These are phyloP conservation scores for Odontophorus gujanensis DNA, from an alignment of 2,113 vertebrate genomes.

Conservation along the genomic window DNA sequence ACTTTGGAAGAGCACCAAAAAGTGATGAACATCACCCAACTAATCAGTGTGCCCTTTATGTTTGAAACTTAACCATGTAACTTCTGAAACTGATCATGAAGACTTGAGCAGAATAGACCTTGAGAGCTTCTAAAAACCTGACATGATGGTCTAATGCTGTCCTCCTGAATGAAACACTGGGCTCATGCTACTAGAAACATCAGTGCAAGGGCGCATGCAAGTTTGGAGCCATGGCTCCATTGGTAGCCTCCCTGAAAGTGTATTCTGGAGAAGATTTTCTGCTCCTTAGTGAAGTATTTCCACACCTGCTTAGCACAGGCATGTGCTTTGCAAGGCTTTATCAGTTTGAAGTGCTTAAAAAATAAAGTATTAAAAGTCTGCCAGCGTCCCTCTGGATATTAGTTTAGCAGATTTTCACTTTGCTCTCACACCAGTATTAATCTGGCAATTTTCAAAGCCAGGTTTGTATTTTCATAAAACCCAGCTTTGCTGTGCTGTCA, in stretches of 20 bases:
- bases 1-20: not conserved
- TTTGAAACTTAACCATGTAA: not conserved
- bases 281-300: not conserved
- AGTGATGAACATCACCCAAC: too few relatives aligned
- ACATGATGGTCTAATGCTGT: accelerated
- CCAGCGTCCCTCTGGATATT: not conserved
- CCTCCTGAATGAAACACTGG: not conserved
- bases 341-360: not conserved
- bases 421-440: not conserved
- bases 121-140: not conserved
- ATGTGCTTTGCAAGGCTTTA: not conserved
- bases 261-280: not conserved
- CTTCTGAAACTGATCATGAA: not conserved
- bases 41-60: not conserved
- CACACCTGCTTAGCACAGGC: not conserved
- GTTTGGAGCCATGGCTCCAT: not conserved
- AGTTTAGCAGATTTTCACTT: not conserved
- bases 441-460: not conserved
- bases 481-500: not conserved
- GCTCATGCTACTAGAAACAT: too few relatives aligned
- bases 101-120: not conserved
- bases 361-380: not conserved
- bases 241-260: not conserved
- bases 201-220: too few relatives aligned
- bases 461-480: not conserved